Evolutionary conservation across 2,797 vertebrate genomes (phyloP), one percentile per base, ranked within the genome.

Genomic region (Perodicticus potto): DNA sequence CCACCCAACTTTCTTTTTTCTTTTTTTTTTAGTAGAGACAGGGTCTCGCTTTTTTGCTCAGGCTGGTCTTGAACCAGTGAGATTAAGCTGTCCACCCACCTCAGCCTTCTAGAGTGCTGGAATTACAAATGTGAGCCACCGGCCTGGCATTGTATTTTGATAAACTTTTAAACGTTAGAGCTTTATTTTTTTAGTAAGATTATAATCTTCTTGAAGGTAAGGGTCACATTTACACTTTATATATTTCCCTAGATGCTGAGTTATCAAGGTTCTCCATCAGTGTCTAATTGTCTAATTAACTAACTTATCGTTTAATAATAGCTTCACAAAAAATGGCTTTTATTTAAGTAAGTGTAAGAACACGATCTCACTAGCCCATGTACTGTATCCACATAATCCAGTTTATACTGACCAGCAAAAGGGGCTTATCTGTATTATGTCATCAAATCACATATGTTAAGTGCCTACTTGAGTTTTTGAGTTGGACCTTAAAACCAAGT

Each of bases 281-380:
- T 76, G 25, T 57, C 90, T 89, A 78, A 88, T 65, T 80, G 25
- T 57, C 90, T 89, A 78, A 88, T 69, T 57, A 74, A 89, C 61
- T 57, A 90, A 22, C 55, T 82, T 53, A 57, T 32, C 12, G 23
- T 29, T 93, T 93, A 77, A 40, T 55, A 72, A 57, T 9, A 55
- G 27, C 53, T 34, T 93, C 78, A 83, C 9, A 86, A 49, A 83
- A 83, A 90, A 88, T 74, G 70, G 5, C 6, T 88, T 84, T 81
- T 72, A 91, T 86, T 80, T 92, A 45, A 74, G 45, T 59, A 81
- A 17, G 9, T 32, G 17, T 34, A 86, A 53, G 69, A 77, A 80
- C 53, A 2, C 43, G 80, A 1, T 65, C 16, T 34, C n/a, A 53
- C 8, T 88, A 63, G 40, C 34, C 37, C 12, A 14, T 34, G 32